Evolutionary conservation across 1,140 invertebrate genomes (phyloP), one percentile per base, ranked within the genome.

Genomic region (Diabrotica virgifera): DNA sequence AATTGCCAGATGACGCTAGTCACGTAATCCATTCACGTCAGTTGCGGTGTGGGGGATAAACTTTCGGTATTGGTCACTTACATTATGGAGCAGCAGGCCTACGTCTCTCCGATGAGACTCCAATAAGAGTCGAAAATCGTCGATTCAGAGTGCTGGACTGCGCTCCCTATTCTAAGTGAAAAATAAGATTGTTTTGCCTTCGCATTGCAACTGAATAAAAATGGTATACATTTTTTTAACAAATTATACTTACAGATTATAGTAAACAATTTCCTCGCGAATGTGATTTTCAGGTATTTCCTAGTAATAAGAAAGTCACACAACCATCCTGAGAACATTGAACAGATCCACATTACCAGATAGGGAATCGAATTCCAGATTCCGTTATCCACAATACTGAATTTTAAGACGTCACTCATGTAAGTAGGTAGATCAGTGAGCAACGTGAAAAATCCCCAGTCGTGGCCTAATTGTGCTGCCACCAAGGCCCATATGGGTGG

Each of bases 391-490:
- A 85, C 86, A 54, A 96, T 90, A 68, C 91, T 87, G 78, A 93
- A 95, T 74, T 92, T 87, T 7, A 97, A 80, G 3, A 96, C 90
- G 76, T 91, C 88, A 65, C 89, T 89, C 88, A 98, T 92, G 80
- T 95, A 98, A 84, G 92, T 93, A 2, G 95, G 95, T 12, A 98
- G 80, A 77, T 95, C 91, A 6, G 93, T 95, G 0, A 97, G 87
- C 85, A 96, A 91, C 5, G 93, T 96, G 76, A 96, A 97, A 78
- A 95, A 94, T 37, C 92, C 93, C 94, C 24, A 97, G 79, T 96
- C 94, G 80, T 96, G 92, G 13, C 92, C 92, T 72, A 94, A 85
- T 71, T 85, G 81, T 10, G 93, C 89, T 58, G 84, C 82, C 0
- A 92, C 81, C 13, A 93, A 77, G 0, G 90, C 90, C 85, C 89